These are phyloP conservation scores for Xestia ashworthii DNA, from an alignment of 2,888 invertebrate species.

Conservation along the genomic window DNA sequence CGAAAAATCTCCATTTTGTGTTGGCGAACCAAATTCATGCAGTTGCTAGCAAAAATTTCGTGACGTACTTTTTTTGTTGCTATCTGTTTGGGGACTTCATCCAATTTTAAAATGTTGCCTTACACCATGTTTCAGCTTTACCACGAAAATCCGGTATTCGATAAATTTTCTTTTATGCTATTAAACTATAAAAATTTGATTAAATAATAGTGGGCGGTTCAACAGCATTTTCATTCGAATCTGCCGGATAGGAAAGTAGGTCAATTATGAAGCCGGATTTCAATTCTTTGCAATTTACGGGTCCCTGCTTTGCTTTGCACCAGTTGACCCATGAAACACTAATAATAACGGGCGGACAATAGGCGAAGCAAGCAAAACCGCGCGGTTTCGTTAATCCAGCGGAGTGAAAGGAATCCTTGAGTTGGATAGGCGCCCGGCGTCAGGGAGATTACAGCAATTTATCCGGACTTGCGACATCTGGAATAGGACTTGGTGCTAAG, in stretches of 20 bases:
- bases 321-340: slow-evolving; percentile 78
- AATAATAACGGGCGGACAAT: slow-evolving; percentile 80
- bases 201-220: neutral
- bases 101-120: slow-evolving; percentile 48
- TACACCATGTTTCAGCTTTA: slow-evolving; percentile 12
- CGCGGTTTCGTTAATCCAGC: slow-evolving; percentile 82
- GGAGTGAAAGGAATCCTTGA: slow-evolving; percentile 81
- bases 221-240: slow-evolving; percentile 26
- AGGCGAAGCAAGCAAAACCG: slow-evolving; percentile 74
- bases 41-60: slow-evolving; percentile 56
- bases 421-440: slow-evolving; percentile 82
- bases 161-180: slow-evolving; percentile 3
- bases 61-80: slow-evolving; percentile 56
- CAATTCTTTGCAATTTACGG: slow-evolving; percentile 65
- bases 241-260: slow-evolving; percentile 51
- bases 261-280: slow-evolving; percentile 60
- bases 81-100: slow-evolving; percentile 56
- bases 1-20: slow-evolving; percentile 69
- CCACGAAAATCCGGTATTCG: slow-evolving; percentile 7
- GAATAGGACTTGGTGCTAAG: slow-evolving; percentile 65
- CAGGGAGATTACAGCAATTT: slow-evolving; percentile 82
- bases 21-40: slow-evolving; percentile 62
- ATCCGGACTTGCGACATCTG: slow-evolving; percentile 73
- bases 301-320: slow-evolving; percentile 62
- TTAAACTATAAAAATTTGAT: neutral